phyloP scores from a whole-genome alignment of 2,113 vertebrate species.

The Pongo pygmaeus region DNA sequence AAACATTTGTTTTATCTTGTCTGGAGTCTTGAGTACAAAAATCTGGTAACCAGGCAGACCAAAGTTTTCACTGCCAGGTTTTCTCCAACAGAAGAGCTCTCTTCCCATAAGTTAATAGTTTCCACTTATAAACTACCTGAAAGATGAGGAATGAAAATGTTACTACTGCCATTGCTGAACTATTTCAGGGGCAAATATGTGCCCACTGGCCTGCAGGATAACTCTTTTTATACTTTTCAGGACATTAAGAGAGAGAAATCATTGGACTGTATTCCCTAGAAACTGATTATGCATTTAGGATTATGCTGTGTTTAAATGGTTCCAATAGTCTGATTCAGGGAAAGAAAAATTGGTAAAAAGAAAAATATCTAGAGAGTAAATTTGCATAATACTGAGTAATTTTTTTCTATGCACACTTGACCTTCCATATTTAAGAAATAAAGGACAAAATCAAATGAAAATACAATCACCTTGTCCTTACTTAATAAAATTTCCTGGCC shows the following conservation, averaged over 20 bases:
- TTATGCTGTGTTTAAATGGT: slow-evolving; percentile 8
- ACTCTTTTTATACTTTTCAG: neutral
- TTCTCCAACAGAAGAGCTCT: neutral
- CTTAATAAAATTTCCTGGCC: neutral
- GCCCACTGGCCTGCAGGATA: neutral
- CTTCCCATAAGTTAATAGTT: neutral
- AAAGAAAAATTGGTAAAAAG: neutral
- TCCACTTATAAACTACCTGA: neutral
- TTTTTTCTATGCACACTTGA: neutral
- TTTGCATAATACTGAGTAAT: neutral
- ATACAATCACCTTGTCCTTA: neutral
- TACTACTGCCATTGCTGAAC: neutral
- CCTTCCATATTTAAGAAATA: slow-evolving; percentile 27
- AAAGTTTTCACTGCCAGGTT: neutral
- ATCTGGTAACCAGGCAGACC: neutral
- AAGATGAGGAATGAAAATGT: slow-evolving; percentile 6
- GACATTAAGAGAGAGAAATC: neutral
- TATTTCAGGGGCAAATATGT: neutral
- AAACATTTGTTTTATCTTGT: neutral
- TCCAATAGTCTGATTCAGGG: slow-evolving; percentile 13
- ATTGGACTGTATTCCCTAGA: neutral
- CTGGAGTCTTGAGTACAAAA: neutral
- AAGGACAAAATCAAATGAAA: slow-evolving; percentile 37
- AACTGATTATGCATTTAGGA: slow-evolving; percentile 33
- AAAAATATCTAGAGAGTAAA: slow-evolving; percentile 40